These are phyloP conservation scores for Ephydatia muelleri DNA, from an alignment of 37 sponge, comb jelly and placozoan genomes.

Conservation along the genomic window DNA sequence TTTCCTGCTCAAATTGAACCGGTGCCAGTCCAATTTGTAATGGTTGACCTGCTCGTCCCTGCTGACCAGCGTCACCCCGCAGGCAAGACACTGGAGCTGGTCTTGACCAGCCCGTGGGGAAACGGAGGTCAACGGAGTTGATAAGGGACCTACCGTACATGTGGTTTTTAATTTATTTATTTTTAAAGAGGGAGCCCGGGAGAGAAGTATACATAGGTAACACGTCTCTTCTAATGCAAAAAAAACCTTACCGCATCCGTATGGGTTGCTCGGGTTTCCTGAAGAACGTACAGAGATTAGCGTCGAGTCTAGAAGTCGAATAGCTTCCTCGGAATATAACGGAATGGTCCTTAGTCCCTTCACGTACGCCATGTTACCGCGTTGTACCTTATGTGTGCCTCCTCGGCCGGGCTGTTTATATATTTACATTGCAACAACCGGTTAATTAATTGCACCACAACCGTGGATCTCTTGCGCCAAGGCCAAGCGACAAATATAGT, in stretches of 20 bases:
- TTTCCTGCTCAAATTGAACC: slow-evolving; percentile 82
- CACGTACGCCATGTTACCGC: neutral
- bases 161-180: no score
- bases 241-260: neutral
- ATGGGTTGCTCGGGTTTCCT: neutral
- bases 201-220: neutral
- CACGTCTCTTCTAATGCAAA: neutral
- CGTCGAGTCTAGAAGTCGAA: neutral
- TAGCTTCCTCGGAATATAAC: neutral
- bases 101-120: neutral
- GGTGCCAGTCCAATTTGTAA: slow-evolving; percentile 93
- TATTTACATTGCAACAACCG: neutral
- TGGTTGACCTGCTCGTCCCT: slow-evolving; percentile 83
- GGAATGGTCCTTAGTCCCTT: neutral
- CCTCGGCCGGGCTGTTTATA: neutral
- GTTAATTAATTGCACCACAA: no score
- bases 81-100: slow-evolving; percentile 38
- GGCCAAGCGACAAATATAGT: no score
- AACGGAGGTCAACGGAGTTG: neutral
- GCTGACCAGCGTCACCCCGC: slow-evolving; percentile 50
- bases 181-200: neutral
- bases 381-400: neutral
- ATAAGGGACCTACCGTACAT: neutral
- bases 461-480: no score
- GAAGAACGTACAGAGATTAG: neutral